phyloP scores from a whole-genome alignment of 2,113 vertebrate genomes.

The Rhea americana region DNA sequence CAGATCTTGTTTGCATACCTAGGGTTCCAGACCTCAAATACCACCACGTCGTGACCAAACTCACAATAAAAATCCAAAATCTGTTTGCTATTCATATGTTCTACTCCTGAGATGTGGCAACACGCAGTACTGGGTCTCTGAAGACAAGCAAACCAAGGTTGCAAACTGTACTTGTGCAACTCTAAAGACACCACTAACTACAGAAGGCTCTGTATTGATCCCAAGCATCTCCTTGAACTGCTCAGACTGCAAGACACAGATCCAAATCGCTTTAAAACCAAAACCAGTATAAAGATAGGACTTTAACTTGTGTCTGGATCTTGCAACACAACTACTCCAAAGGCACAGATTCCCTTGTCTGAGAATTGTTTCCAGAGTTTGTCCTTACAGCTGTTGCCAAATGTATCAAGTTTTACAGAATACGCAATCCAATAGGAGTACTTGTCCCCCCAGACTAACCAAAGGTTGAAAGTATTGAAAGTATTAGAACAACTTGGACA shows the following conservation, averaged over 20 bases:
- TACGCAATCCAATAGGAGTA: background rate
- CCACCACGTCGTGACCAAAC: background rate
- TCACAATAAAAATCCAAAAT: background rate
- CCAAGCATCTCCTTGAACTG: background rate
- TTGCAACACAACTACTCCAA: background rate
- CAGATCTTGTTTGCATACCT: background rate
- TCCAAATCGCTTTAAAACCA: background rate
- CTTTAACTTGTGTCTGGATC: background rate
- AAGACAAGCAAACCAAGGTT: background rate
- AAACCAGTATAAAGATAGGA: background rate
- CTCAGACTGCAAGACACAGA: background rate
- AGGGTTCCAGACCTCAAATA: background rate
- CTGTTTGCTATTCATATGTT: background rate
- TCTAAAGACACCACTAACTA: background rate
- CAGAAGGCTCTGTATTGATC: background rate
- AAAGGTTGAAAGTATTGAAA: background rate
- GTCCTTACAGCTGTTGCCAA: background rate
- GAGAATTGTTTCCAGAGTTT: background rate
- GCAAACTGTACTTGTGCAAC: background rate
- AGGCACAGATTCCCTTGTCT: background rate
- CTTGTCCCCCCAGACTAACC: background rate
- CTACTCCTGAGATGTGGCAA: background rate
- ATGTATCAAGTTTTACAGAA: background rate
- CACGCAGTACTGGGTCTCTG: accelerated
- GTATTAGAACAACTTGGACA: background rate